Evolutionary conservation across 1,140 invertebrate species (phyloP), one percentile per base, ranked within the genome.

Genomic region (Matsumurasca onukii): DNA sequence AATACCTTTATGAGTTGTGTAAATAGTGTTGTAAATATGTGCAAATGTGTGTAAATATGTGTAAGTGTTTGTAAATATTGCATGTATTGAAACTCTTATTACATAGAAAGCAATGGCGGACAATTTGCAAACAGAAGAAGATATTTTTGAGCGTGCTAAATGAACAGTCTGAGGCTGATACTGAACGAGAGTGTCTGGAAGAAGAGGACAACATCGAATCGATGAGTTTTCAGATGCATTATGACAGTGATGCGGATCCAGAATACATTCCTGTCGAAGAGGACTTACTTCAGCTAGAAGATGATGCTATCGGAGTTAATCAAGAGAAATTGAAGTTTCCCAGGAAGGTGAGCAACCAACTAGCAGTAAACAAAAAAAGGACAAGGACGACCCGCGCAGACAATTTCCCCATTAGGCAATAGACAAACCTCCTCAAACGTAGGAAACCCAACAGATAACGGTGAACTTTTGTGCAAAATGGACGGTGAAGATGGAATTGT

Each of bases 1-100:
- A 63, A 55, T 55, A 55, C 51, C 51, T 55, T 55, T 55, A 55
- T 24, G 12, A n/a, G 51, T n/a, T n/a, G n/a, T n/a, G n/a, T n/a
- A n/a, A n/a, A n/a, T n/a, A n/a, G n/a, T n/a, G n/a, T n/a, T n/a
- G n/a, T n/a, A n/a, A n/a, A n/a, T n/a, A n/a, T n/a, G n/a, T n/a
- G n/a, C n/a, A n/a, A n/a, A n/a, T n/a, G n/a, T n/a, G n/a, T n/a
- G 15, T n/a, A 24, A 13, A n/a, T 22, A n/a, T 12, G 15, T n/a
- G 15, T 22, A n/a, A 13, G 12, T 12, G 12, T 12, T 13, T 55
- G 15, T 9, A n/a, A 9, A 15, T n/a, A 9, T 55, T 9, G 12
- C 24, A 22, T 22, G 22, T 22, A 55, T 55, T 55, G 24, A n/a
- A 9, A 9, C 24, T 55, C 15, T 55, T 55, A n/a, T n/a, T n/a